A percentile compares a stretch with the other conserved stretches of the same genome.
These are phyloP conservation scores for Bradypus variegatus DNA, from an alignment of 2,797 vertebrate genomes.

Conservation along the genomic window DNA sequence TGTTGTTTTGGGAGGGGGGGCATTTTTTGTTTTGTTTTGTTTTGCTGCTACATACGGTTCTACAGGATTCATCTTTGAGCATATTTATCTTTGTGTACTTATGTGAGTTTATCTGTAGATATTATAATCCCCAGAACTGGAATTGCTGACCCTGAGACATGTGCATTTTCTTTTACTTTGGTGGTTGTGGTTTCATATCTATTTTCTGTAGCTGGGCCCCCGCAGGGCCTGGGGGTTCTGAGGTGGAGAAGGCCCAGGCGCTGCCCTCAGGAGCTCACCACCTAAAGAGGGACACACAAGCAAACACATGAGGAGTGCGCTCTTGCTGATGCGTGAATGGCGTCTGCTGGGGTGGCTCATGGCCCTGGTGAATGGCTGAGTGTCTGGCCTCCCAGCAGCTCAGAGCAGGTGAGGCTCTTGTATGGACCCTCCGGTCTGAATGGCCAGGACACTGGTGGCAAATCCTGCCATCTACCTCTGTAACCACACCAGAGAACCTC, in stretches of 20 bases:
- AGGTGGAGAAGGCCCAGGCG: not conserved
- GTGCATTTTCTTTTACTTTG: not conserved
- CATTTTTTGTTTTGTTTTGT: slow-evolving; percentile 23
- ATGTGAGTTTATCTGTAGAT: not conserved
- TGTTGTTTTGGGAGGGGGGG: no score
- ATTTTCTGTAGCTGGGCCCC: not conserved
- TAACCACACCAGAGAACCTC: not conserved
- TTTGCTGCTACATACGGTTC: not conserved
- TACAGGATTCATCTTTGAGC: not conserved
- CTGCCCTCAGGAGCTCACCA: not conserved
- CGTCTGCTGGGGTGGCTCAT: no score
- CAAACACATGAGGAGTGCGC: not conserved
- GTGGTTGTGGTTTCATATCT: not conserved
- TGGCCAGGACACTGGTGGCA: not conserved
- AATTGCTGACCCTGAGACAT: not conserved
- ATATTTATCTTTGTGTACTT: not conserved
- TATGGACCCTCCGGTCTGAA: not conserved
- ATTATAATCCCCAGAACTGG: not conserved
- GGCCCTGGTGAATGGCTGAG: not conserved
- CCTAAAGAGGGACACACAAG: not conserved
- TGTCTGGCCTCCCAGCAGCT: not conserved
- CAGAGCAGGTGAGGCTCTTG: not conserved
- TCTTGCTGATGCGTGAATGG: accelerated
- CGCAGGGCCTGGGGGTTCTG: not conserved
- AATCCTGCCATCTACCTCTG: not conserved